Conservation (phyloP, 2,113 vertebrate genomes). For the Pandion haliaetus region DNA sequence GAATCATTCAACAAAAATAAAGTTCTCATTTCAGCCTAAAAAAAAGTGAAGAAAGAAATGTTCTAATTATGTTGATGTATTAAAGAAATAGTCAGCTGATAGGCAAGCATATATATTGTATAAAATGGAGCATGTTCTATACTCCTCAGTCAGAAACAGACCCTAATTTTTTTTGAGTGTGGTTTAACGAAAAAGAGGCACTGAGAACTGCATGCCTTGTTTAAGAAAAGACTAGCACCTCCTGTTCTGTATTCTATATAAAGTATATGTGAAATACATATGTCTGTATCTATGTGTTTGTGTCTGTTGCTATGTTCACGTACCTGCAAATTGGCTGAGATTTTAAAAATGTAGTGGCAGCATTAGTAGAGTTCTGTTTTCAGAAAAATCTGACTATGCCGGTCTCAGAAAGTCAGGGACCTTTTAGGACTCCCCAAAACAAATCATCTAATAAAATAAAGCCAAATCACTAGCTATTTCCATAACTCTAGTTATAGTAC, state of each 20-base stretch:
- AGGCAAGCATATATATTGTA: not conserved
- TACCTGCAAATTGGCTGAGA: constrained; percentile 23
- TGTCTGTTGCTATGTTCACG: not conserved
- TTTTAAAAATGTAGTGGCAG: not conserved
- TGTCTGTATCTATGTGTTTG: not conserved
- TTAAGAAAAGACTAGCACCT: constrained; percentile 27
- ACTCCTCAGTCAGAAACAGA: not conserved
- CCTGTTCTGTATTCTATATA: constrained; percentile 7
- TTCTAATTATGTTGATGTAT: not conserved
- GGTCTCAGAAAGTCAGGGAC: not conserved
- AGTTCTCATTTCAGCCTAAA: not conserved
- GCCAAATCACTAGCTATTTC: not conserved
- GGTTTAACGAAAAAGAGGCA: not conserved
- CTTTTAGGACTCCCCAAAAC: not conserved
- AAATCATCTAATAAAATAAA: not conserved
- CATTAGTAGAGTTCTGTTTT: not conserved
- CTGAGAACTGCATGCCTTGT: not conserved
- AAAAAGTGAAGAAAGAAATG: not conserved
- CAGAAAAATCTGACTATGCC: not conserved
- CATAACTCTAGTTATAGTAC: not conserved
- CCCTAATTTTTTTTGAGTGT: not conserved
- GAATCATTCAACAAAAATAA: constrained; percentile 20
- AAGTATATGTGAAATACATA: not conserved
- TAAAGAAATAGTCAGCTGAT: not conserved
- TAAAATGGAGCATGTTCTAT: not conserved